Evolutionary conservation across 2,113 vertebrate species (phyloP), one percentile per base, ranked within the genome.

Genomic region (Felis chaus): DNA sequence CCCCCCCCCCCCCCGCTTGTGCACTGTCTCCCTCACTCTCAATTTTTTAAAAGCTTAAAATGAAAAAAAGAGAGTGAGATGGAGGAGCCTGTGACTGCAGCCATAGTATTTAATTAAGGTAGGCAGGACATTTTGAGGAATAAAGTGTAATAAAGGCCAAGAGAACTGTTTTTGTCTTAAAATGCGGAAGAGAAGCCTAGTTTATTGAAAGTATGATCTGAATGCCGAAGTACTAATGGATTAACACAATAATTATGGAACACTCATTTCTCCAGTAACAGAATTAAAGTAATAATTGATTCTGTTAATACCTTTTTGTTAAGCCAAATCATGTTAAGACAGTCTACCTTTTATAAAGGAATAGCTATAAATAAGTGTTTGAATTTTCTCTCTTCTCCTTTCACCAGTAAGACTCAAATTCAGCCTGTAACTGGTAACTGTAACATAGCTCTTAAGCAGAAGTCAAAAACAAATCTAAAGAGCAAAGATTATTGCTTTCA

Each of bases 191-290:
- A 81, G 33, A 96, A 86, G 45, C 7, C 11, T 76, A 94, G 31
- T 69, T 68, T 89, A 89, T 18, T n/a, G 12, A 23, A 65, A 94
- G n/a, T 11, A 66, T 90, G 69, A 95, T 95, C 16, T 91, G 82
- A 93, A 93, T 86, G 50, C 68, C 94, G 65, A 91, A 85, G 36
- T 57, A 73, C 29, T 45, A 81, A 81, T 31, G 65, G 57, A 89
- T 6, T 95, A 23, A 69, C 76, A 83, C 7, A 65, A 55, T 92
- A 84, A 92, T 45, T 68, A 5, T 86, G 53, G 9, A 93, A 89
- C 39, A 82, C 3, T 93, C 68, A 89, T 95, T 91, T 93, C 39
- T 96, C 65, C 8, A 78, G 66, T 71, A 96, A 90, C 45, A 96
- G 10, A 92, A 69, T 71, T 53, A 91, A 90, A 86, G 50, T 25